Base-by-base conservation (phyloP, 92 coral and sea anemone genomes). In the Bergia puertoricense region DNA sequence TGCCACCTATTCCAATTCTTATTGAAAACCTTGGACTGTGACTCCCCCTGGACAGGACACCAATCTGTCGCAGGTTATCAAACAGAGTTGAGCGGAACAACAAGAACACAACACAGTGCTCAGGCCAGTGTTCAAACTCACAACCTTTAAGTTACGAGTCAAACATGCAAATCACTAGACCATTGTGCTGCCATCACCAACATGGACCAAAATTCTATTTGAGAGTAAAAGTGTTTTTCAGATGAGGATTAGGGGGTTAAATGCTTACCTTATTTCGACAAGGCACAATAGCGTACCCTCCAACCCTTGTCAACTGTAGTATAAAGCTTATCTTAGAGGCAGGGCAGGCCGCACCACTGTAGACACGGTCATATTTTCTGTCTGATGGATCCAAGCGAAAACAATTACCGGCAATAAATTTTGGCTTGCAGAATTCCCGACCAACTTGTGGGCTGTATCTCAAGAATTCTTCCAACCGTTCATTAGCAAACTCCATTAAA, bases 281-380 rank as follows among this genome's bases (percentile, higher is more conserved):
- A 3, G 99, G 99, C 69, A 97, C 93, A 67, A 97, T 88, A 4
- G 96, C 96, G 92, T 94, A 95, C 6, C 99, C 99, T 67, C 97
- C 97, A 89, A 96, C 86, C 80, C 91, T 97, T 51, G 95, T 92
- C 38, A 97, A 93, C 45, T 92, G 91, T 11, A 95, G 85, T 20
- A 97, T 88, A 79, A 95, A 94, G 16, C 90, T 85, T 43, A 94
- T 91, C 86, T 93, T 97, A 56, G 83, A 88, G 14, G 92, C 88
- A 11, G 97, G 97, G 74, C 99, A 95, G 4, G 99, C 95, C 8
- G 98, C 97, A 20, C 99, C 99, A 87, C 98, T 94, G 88, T 97
- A 95, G 22, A 97, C 90, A 18, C 98, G 90, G 79, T 95, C 99
- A 92, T 97, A 97, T 59, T 91, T 93, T 14, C 94, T 92, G 79